These are phyloP conservation scores for Epirrhoe alternata DNA, from an alignment of 2,888 invertebrate species.

Conservation along the genomic window DNA sequence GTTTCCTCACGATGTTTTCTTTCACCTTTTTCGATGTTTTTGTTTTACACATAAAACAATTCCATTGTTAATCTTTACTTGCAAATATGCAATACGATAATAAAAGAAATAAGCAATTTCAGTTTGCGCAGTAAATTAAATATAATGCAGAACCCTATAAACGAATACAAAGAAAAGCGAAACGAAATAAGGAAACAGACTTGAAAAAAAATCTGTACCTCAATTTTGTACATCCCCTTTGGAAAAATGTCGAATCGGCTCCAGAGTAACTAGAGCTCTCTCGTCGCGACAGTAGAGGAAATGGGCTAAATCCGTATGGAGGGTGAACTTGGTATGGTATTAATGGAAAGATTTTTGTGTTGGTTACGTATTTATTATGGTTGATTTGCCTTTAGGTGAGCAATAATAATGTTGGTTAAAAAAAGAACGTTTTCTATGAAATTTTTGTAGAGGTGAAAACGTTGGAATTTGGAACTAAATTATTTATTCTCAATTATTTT, in stretches of 20 bases:
- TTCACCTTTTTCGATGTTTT: too few relatives aligned
- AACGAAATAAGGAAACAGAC: conserved; percentile 77
- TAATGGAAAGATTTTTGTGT: neutral
- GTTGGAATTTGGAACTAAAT: too few relatives aligned
- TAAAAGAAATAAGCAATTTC: conserved; percentile 38
- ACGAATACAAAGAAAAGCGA: conserved; percentile 70
- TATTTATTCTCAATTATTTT: too few relatives aligned
- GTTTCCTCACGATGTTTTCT: too few relatives aligned
- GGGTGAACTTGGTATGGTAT: neutral
- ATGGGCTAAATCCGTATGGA: conserved; percentile 2
- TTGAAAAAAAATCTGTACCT: conserved; percentile 63
- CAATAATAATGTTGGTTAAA: too few relatives aligned
- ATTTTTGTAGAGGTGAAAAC: too few relatives aligned
- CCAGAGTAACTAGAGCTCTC: conserved; percentile 58
- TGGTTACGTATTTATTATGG: neutral
- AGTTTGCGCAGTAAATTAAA: conserved; percentile 71
- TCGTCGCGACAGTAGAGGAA: conserved; percentile 21
- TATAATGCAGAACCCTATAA: conserved; percentile 73
- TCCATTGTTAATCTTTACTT: conserved; percentile 9
- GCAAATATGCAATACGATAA: neutral
- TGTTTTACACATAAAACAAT: conserved; percentile 50
- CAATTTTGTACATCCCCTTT: conserved; percentile 66
- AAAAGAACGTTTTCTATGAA: too few relatives aligned
- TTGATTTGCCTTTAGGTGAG: too few relatives aligned
- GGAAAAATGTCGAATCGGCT: conserved; percentile 68